Evolutionary conservation across 2,888 invertebrate genomes (phyloP), one percentile per base, ranked within the genome.

Genomic region (Epiperipatus broadwayi): DNA sequence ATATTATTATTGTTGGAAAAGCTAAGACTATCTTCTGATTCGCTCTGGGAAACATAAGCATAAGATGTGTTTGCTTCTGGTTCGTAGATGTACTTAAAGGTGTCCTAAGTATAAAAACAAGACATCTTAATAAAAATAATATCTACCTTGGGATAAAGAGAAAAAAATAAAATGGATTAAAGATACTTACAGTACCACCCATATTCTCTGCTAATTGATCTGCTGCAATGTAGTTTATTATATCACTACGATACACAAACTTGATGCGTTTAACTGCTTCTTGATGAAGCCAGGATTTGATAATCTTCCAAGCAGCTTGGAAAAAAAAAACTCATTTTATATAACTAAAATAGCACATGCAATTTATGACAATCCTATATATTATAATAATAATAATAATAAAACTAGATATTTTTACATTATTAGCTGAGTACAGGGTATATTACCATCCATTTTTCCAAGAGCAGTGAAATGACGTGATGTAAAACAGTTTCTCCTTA

Each of bases 191-290:
- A 21, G 45, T 45, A 22, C 61, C 61, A 41, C 61, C 61, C 57
- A 61, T 59, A 35, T 56, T 53, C 35, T 48, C 49, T 35, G 51
- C 50, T 4, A 61, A 73, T 50, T 81, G 74, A 44, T 78, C 76
- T 1, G 70, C 66, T 35, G 72, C 61, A 2, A 91, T 75, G 52
- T 69, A 73, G 12, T 77, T 76, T 43, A 71, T 72, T 33, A 91
- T 62, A 12, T 67, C 71, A 43, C 73, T 72, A 55, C 78, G 79
- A 39, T 69, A 71, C 1, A 81, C 69, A 61, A 84, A 79, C 57
- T 80, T 84, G 56, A 91, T 78, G 59, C 75, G 75, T 52, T 81
- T 77, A 15, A 84, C 76, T 8, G 84, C 85, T 58, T 80, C 79
- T 1, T 81, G 73, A 2, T 85, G 87, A 38, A 93, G 57, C 64